phyloP scores from a whole-genome alignment of 2,888 invertebrate species.

The Meteorus colon region DNA sequence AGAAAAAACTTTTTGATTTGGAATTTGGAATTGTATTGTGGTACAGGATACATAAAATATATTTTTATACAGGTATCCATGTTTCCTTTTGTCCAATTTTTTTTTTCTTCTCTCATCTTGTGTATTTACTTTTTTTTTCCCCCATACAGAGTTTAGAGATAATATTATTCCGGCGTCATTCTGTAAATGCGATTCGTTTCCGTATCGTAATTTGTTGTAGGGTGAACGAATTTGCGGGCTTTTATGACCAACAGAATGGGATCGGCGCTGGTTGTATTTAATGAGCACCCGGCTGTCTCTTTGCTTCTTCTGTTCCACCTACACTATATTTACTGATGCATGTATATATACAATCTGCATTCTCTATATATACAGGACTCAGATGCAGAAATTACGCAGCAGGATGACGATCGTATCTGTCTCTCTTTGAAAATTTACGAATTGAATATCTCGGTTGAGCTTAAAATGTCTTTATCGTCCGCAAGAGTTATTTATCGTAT shows the following conservation, averaged over 20 bases:
- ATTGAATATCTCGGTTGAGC: conserved; percentile 55
- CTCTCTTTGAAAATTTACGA: conserved; percentile 62
- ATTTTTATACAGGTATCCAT: background rate
- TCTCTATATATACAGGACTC: conserved; percentile 17
- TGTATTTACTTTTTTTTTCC: background rate
- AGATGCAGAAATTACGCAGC: conserved; percentile 62
- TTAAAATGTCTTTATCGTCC: conserved; percentile 32
- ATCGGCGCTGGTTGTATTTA: conserved; percentile 7
- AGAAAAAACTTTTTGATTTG: background rate
- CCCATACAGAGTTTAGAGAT: background rate
- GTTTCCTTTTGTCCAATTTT: background rate
- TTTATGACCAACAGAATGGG: conserved; percentile 15
- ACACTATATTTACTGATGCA: conserved; percentile 3
- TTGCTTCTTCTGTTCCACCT: conserved; percentile 13
- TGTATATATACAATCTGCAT: conserved; percentile 13
- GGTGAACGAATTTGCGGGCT: conserved; percentile 14
- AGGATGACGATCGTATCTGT: conserved; percentile 62
- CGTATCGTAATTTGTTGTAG: conserved; percentile 15
- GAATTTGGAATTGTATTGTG: background rate
- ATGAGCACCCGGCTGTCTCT: conserved; percentile 4
- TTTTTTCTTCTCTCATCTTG: background rate
- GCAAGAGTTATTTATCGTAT: conserved; percentile 16
- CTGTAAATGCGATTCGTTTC: conserved; percentile 6
- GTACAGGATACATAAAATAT: conserved; percentile 11
- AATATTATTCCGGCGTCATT: conserved; percentile 8